Base-by-base conservation (phyloP, 2,888 invertebrate species). In the Athrips mouffetella region DNA sequence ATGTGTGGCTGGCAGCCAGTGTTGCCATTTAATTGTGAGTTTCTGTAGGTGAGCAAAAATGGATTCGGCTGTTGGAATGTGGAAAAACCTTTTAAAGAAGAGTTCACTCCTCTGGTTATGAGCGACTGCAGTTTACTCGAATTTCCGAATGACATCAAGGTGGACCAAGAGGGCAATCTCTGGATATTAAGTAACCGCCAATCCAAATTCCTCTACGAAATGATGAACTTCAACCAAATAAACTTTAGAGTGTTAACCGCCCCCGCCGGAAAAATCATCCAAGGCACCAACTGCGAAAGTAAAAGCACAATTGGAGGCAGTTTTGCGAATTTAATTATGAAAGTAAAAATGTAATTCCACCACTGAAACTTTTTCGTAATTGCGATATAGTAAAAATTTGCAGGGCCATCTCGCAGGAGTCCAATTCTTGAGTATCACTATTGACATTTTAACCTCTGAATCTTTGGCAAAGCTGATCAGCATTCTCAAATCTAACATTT, bases 11-110 rank as follows among this genome's bases (percentile, higher is more conserved):
- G n/a, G n/a, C n/a, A n/a, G n/a, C n/a, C n/a, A n/a, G n/a, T n/a
- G n/a, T n/a, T n/a, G n/a, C n/a, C n/a, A n/a, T n/a, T n/a, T n/a
- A n/a, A n/a, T 16, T 33, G 8, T 29, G 2, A 15, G 15, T 47
- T 46, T 10, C 45, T 31, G 11, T 6, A 91, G 74, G 74, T 93
- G 6, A 93, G 92, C 68, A 92, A 90, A 72, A 93, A 95, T 67
- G 94, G 92, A 0, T 80, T 95, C 5, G 93, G 92, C 1, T 95
- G 95, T 70, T 95, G 95, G 95, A 94, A 95, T 62, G 82, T 89
- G 0, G 82, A 87, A 6, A 90, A 88, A 50, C 89, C 91, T 0
- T 89, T 93, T 51, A 89, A 75, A 15, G 70, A 89, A 0, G 89
- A 91, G 1, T 93, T 90, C 57, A 80, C 91, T 55, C 92, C 90